Evolutionary conservation across 2,113 vertebrate genomes (phyloP).

Genomic region (Eira barbara): DNA sequence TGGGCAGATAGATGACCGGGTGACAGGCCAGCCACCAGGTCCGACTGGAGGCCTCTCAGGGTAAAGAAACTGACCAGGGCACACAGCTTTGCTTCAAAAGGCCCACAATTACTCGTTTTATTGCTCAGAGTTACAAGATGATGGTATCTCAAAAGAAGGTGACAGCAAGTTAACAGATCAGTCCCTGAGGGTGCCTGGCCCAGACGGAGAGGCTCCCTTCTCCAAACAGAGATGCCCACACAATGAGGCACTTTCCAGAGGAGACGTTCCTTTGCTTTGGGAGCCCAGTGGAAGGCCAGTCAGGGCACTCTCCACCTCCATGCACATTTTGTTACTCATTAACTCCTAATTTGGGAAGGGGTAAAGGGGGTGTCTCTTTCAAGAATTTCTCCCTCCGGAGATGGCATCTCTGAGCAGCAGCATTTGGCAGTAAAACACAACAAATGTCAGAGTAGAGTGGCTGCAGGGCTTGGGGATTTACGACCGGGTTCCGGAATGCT

Average conservation of each 20-base stretch:
- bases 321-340: conserved; percentile 64
- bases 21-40: background rate
- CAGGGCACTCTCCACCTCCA: background rate
- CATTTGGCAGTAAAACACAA: conserved; percentile 73
- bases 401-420: conserved; percentile 65
- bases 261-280: conserved; percentile 4
- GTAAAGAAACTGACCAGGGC: conserved; percentile 60
- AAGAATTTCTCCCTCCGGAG: conserved; percentile 72
- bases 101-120: conserved; percentile 65
- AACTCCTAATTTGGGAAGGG: conserved; percentile 65
- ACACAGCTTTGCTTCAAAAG: conserved; percentile 66
- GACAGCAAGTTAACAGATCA: conserved; percentile 74
- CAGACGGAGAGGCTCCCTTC: conserved; percentile 76
- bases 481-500: conserved; percentile 53
- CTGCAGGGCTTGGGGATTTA: conserved; percentile 63
- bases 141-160: conserved; percentile 75
- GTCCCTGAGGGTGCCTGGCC: conserved; percentile 69
- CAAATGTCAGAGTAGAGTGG: conserved; percentile 65
- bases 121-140: conserved; percentile 65
- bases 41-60: background rate
- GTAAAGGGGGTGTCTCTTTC: conserved; percentile 34
- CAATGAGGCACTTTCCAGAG: conserved; percentile 5
- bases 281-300: background rate
- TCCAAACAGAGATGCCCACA: conserved; percentile 67
- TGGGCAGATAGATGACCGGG: background rate